phyloP scores from a whole-genome alignment of 1,140 invertebrate genomes.

The Eulimnadia texana region DNA sequence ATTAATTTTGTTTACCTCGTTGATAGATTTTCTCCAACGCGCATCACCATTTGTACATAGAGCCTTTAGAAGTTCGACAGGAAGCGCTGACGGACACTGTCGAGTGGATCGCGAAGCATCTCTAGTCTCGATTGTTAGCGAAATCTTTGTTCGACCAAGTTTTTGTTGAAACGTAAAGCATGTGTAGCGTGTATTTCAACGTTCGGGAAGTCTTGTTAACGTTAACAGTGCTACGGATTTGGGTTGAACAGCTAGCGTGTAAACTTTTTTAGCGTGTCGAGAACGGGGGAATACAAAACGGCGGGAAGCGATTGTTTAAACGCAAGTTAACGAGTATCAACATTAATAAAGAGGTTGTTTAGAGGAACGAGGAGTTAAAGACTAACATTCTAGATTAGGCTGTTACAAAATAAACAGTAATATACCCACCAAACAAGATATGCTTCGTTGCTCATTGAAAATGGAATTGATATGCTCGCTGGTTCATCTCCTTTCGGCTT shows the following conservation, averaged over 20 bases:
- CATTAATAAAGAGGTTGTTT: no score
- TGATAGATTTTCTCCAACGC: slow-evolving; percentile 18
- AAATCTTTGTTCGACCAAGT: neutral
- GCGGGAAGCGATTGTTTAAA: no score
- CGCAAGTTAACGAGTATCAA: no score
- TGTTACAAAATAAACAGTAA: neutral
- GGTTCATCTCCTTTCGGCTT: no score
- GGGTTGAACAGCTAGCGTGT: no score
- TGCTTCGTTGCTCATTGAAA: neutral
- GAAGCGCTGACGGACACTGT: slow-evolving; percentile 21
- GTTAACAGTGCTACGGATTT: no score
- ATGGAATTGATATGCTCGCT: neutral
- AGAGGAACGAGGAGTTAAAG: no score
- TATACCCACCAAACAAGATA: neutral
- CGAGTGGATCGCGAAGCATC: slow-evolving; percentile 18
- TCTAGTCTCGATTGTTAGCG: no score
- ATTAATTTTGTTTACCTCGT: neutral
- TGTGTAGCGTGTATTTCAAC: neutral
- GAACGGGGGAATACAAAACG: no score
- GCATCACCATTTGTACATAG: slow-evolving; percentile 20
- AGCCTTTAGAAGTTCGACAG: slow-evolving; percentile 18
- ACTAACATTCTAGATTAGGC: neutral
- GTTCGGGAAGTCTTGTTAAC: no score
- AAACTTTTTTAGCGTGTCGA: no score
- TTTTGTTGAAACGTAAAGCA: neutral